A percentile compares a stretch with the other conserved stretches of the same genome.
phyloP scores from a whole-genome alignment of 92 coral and sea anemone species.

The Galaxea fascicularis region DNA sequence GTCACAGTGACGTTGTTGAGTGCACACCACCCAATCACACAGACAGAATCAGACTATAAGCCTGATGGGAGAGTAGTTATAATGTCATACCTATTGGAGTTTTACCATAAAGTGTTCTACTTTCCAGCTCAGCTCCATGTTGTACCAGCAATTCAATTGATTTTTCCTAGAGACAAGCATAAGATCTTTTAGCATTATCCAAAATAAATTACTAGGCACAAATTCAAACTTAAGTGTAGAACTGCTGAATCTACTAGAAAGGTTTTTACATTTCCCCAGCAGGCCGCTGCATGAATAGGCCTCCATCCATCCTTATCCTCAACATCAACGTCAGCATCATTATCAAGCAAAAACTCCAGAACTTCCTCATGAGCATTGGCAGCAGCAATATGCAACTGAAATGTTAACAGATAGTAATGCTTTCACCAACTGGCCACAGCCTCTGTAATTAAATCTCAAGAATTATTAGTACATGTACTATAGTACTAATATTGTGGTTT shows the following conservation, averaged over 20 bases:
- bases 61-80: neutral
- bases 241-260: neutral
- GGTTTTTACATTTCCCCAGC: constrained; percentile 93
- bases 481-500: too few species aligned
- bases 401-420: neutral
- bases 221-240: neutral
- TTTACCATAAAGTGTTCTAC: constrained; percentile 83
- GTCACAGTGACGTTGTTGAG: too few species aligned
- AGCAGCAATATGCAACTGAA: constrained; percentile 89
- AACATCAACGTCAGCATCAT: constrained; percentile 89
- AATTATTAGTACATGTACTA: too few species aligned
- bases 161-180: constrained; percentile 60
- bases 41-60: neutral
- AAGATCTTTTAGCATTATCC: neutral
- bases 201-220: neutral
- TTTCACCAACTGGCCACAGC: neutral
- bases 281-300: constrained; percentile 96
- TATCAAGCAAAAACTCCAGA: constrained; percentile 85
- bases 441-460: neutral
- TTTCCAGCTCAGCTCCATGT: constrained; percentile 93
- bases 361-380: constrained; percentile 95
- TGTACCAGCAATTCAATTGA: constrained; percentile 87
- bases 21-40: neutral
- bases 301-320: constrained; percentile 96
- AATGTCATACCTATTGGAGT: constrained; percentile 83